Conservation (phyloP, 2,113 vertebrate genomes). For the Bufo bufo region DNA sequence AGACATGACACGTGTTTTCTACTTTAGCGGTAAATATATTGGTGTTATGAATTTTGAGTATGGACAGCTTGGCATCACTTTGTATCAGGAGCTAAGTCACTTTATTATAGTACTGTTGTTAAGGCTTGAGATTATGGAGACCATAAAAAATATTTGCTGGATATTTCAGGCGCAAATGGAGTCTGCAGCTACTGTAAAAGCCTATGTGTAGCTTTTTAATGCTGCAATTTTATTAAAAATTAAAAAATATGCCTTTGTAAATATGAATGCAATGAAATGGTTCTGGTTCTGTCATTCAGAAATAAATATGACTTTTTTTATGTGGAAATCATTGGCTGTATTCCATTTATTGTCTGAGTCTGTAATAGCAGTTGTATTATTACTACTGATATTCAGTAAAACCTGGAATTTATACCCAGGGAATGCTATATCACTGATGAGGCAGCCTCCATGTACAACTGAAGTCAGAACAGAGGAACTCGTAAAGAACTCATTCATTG, state of each 20-base stretch:
- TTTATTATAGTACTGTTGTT: neutral
- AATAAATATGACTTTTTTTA: slow-evolving; percentile 71
- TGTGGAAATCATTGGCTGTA: slow-evolving; percentile 47
- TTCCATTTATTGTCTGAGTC: neutral
- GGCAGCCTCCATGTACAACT: too few species aligned
- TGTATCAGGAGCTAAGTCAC: slow-evolving; percentile 13
- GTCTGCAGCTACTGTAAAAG: neutral
- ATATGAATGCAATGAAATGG: slow-evolving; percentile 10
- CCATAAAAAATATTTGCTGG: neutral
- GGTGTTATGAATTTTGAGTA: neutral
- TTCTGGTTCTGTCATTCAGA: slow-evolving; percentile 63
- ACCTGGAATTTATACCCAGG: too few species aligned
- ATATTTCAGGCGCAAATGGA: neutral
- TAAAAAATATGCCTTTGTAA: slow-evolving; percentile 29
- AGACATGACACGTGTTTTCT: neutral
- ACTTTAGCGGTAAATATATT: neutral
- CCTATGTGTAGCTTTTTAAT: slow-evolving; percentile 8
- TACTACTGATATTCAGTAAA: too few species aligned
- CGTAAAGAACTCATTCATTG: too few species aligned
- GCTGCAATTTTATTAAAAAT: slow-evolving; percentile 11
- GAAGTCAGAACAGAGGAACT: too few species aligned
- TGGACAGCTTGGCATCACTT: neutral
- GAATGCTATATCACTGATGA: too few species aligned
- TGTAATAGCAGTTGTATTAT: neutral
- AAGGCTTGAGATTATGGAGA: neutral